Base-by-base conservation (phyloP, 2,113 vertebrate genomes). In the Saccopteryx leptura region DNA sequence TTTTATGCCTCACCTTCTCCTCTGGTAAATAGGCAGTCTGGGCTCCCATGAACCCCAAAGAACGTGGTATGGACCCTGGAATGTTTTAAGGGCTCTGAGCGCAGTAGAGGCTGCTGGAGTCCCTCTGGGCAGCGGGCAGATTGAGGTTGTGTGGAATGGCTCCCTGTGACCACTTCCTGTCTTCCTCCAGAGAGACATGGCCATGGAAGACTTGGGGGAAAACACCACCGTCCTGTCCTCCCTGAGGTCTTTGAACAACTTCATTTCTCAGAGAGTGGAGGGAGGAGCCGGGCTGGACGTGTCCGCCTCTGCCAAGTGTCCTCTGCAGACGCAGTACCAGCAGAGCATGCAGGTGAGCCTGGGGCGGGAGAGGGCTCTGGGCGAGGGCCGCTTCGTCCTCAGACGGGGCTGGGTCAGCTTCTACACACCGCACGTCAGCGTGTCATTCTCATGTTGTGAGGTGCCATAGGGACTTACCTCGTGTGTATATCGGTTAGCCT, bases 161-260 rank as follows among this genome's bases (percentile, higher is more conserved):
- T 90, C 15, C 0, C 76, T 21, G 4, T 93, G 48, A 90, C 81
- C 75, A 69, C 9, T 23, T 81, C 63, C 82, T 90, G 7, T 39
- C n/a, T 80, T 23, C 58, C 48, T 87, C 39, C 65, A 91, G 69
- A 83, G 92, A 94, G 90, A 90, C 2, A 63, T 23, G 63, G 78
- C 94, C 95, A 99, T 99, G 99, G 99, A 99, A 9, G 98, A 99
- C 83, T 88, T 98, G 19, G 99, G 99, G 88, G 99, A 99, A 3
- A 99, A 99, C 92, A 99, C 99, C 76, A 99, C 99, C 0, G 99
- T 99, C 39, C 98, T 99, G 24, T 99, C 99, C 19, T 99, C 99
- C 0, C 94, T 99, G 95, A 99, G 99, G 80, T 99, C 99, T n/a
- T 99, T 99, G 95, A 99, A 99, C 95, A 99, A 98, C 89, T 99